phyloP scores from a whole-genome alignment of 2,113 vertebrate genomes.

The zebrafish (Danio rerio) region GRCz12tu NC_133189.1:50652501-50653000 shows the following conservation, averaged over 20 bases:
- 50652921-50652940: conserved; percentile 4
- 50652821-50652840: not conserved
- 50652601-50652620: not conserved
- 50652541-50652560: conserved; percentile 14
- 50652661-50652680: not conserved
- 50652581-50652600: not conserved
- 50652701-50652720: not conserved
- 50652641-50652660: not conserved
- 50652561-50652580: not conserved
- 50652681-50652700: not conserved
- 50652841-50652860: not conserved
- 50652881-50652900: not conserved
- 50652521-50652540: not conserved
- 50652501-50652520: not conserved
- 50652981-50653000: no score
- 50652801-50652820: no score
- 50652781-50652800: not conserved
- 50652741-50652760: not conserved
- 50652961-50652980: no score
- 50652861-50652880: not conserved
- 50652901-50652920: conserved; percentile 15
- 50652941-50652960: not conserved
- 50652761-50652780: accelerated
- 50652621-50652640: not conserved
- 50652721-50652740: not conserved